These are phyloP conservation scores for Drosophila bifasciata DNA, from an alignment of 1,140 invertebrate genomes.

Conservation along the genomic window DNA sequence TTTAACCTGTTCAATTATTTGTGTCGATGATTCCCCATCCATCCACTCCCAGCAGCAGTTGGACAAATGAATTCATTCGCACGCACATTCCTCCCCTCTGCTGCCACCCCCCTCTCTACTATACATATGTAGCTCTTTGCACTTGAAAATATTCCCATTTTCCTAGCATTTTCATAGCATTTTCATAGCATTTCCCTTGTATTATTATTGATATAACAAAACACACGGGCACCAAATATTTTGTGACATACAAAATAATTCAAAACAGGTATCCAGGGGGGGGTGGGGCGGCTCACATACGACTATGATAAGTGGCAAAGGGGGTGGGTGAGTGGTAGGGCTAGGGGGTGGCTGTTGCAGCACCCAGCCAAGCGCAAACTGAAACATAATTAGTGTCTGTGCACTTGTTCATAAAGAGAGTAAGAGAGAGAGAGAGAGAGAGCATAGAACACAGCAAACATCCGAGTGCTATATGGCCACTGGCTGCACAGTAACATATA, in stretches of 20 bases:
- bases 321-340: neutral
- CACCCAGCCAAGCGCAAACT: conserved; percentile 68
- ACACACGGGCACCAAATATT: conserved; percentile 27
- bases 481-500: conserved; percentile 54
- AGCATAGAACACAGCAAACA: neutral
- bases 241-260: conserved; percentile 65
- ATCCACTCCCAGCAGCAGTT: too few species aligned
- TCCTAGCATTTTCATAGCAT: neutral
- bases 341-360: conserved; percentile 11
- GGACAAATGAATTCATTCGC: too few species aligned
- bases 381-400: conserved; percentile 63
- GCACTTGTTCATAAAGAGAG: neutral
- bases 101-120: too few species aligned
- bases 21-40: neutral
- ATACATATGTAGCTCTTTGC: conserved; percentile 8
- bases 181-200: neutral
- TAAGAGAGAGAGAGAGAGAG: conserved; percentile 12
- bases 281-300: neutral
- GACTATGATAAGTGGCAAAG: too few species aligned
- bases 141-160: conserved; percentile 47
- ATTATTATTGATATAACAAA: conserved; percentile 58
- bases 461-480: conserved; percentile 3
- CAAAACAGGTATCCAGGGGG: conserved; percentile 15
- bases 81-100: too few species aligned
- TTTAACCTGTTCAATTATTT: conserved; percentile 48